Percentiles rank a stretch among this genome's conserved stretches.
These are phyloP conservation scores for Oedothorax gibbosus DNA, from an alignment of 1,140 invertebrate species.

Conservation along the genomic window DNA sequence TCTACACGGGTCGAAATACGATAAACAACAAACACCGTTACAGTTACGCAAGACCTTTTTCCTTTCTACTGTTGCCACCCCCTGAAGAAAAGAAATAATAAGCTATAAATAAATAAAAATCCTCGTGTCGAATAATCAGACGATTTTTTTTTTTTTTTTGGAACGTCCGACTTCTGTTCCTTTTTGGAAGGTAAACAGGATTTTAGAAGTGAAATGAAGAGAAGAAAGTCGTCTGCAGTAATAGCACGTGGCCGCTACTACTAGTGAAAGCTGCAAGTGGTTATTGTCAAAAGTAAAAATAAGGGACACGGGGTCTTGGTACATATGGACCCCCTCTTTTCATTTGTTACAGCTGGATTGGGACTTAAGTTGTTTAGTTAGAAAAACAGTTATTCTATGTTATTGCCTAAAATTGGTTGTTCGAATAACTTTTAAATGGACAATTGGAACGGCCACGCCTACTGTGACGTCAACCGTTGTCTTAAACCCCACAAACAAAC, in stretches of 20 bases:
- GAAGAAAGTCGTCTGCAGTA: neutral
- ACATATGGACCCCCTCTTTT: neutral
- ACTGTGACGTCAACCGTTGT: too few relatives aligned
- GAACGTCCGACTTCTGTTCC: neutral
- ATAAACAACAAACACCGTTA: neutral
- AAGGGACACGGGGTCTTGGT: constrained; percentile 1
- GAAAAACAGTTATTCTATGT: too few relatives aligned
- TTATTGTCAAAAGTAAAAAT: constrained; percentile 35
- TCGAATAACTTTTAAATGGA: too few relatives aligned
- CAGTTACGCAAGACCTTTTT: constrained; percentile 40
- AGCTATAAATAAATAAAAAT: constrained; percentile 47
- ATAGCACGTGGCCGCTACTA: neutral
- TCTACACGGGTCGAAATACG: too few relatives aligned
- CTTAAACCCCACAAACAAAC: too few relatives aligned
- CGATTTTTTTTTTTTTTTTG: neutral
- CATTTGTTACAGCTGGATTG: neutral
- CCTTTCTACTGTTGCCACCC: neutral
- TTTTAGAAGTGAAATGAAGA: neutral
- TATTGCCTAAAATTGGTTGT: too few relatives aligned
- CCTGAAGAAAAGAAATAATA: neutral
- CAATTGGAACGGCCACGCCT: too few relatives aligned
- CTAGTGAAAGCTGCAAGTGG: constrained; percentile 49
- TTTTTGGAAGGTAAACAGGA: constrained; percentile 29
- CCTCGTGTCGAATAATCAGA: neutral
- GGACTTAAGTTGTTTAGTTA: neutral